Base-by-base conservation (phyloP, 2,888 invertebrate species). In the Dasysyrphus tricinctus region DNA sequence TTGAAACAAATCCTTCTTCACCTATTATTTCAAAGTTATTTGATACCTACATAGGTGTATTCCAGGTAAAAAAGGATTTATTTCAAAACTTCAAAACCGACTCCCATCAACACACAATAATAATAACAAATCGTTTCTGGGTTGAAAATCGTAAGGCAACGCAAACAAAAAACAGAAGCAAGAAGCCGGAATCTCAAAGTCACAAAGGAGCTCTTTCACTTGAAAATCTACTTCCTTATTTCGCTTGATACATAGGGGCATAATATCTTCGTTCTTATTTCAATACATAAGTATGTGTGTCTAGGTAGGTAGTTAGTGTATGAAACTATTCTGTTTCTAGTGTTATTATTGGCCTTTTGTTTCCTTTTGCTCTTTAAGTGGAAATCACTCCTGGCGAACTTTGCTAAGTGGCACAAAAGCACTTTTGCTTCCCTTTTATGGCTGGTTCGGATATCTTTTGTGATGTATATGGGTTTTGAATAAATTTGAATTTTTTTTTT, bases 271-370 rank as follows among this genome's bases (percentile, higher is more conserved):
- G 47, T 47, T 47, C 16, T 65, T 47, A 65, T 65, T 47, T 49
- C 47, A 34, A 65, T 47, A 47, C 47, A 32, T 14, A 14, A n/a
- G 2, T 24, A 11, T 19, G 4, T 34, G 34, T 16, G 7, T 49
- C 19, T 44, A 65, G 14, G 59, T 12, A 34, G 54, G 54, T 37
- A 39, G 59, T 59, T 59, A 19, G 37, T 59, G 19, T 37, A 59
- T 19, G 49, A 65, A 65, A 65, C 47, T 37, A 49, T 67, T 67
- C 11, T 37, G 34, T 49, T 67, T 49, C 49, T 67, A 67, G 67
- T 67, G 67, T 34, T 67, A 67, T 67, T 67, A 67, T 67, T 67
- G 67, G 67, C 67, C 65, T 65, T 65, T 65, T 65, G 65, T 65
- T 65, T 65, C 65, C 65, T 49, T 65, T 65, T 65, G 65, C 47